Conservation (phyloP, 2,888 invertebrate species). For the Pycnomerus fuliginosus region DNA sequence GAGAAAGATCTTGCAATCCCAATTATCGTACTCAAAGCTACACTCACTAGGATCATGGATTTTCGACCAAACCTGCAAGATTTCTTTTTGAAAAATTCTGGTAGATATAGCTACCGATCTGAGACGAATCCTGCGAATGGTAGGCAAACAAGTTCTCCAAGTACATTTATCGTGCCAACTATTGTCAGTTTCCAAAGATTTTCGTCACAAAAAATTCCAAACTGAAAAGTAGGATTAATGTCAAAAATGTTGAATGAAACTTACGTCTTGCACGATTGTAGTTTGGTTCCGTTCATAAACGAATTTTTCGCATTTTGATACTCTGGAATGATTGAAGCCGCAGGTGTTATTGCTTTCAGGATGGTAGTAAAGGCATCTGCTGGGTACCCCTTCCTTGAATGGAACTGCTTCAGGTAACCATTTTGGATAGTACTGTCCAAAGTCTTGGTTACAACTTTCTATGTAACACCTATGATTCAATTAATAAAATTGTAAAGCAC, state of each 20-base stretch:
- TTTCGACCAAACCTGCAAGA: constrained; percentile 60
- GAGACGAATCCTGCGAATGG: constrained; percentile 62
- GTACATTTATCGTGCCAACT: constrained; percentile 71
- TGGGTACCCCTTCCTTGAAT: constrained; percentile 32
- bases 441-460: not conserved
- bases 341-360: constrained; percentile 17
- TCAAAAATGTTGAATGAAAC: constrained; percentile 12
- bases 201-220: constrained; percentile 61
- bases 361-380: constrained; percentile 32
- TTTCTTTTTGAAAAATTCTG: no score
- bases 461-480: not conserved
- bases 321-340: constrained; percentile 30
- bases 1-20: constrained; percentile 69
- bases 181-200: constrained; percentile 67
- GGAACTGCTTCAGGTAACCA: constrained; percentile 57
- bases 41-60: constrained; percentile 57
- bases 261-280: constrained; percentile 46
- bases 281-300: constrained; percentile 41
- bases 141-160: constrained; percentile 71
- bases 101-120: no score
- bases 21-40: constrained; percentile 60
- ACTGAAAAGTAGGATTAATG: constrained; percentile 52
- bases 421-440: constrained; percentile 40
- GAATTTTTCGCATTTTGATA: constrained; percentile 38
- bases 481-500: not conserved